These are phyloP conservation scores for Bufotes viridis DNA, from an alignment of 2,797 vertebrate genomes.

Conservation along the genomic window DNA sequence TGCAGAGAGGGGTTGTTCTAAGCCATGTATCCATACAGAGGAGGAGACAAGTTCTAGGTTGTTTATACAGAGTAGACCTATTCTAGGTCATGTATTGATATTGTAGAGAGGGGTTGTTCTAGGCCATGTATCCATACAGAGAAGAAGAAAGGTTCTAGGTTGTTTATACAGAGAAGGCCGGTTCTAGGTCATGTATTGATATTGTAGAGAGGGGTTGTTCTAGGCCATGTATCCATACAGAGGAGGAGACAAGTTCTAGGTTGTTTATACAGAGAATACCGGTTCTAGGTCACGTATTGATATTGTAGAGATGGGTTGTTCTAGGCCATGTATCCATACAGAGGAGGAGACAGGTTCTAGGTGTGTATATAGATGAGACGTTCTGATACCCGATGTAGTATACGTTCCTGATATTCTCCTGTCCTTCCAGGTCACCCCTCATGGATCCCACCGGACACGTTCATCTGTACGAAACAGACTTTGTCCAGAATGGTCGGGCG, in stretches of 20 bases:
- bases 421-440: conserved; percentile 13
- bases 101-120: neutral
- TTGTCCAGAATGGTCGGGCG: conserved; percentile 80
- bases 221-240: neutral
- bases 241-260: neutral
- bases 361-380: neutral
- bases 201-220: neutral
- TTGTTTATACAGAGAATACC: neutral
- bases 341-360: neutral
- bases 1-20: neutral
- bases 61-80: neutral
- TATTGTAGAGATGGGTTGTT: too few relatives aligned
- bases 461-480: conserved; percentile 82
- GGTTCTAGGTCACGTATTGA: neutral
- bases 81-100: neutral
- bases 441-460: conserved; percentile 72
- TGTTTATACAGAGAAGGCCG: neutral
- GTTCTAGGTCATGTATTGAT: too few relatives aligned
- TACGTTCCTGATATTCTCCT: neutral
- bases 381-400: neutral
- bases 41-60: neutral
- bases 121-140: neutral
- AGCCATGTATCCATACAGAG: neutral
- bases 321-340: neutral
- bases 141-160: neutral